Conservation (phyloP, 2,888 invertebrate species). For the Meiosimyza decipiens region DNA sequence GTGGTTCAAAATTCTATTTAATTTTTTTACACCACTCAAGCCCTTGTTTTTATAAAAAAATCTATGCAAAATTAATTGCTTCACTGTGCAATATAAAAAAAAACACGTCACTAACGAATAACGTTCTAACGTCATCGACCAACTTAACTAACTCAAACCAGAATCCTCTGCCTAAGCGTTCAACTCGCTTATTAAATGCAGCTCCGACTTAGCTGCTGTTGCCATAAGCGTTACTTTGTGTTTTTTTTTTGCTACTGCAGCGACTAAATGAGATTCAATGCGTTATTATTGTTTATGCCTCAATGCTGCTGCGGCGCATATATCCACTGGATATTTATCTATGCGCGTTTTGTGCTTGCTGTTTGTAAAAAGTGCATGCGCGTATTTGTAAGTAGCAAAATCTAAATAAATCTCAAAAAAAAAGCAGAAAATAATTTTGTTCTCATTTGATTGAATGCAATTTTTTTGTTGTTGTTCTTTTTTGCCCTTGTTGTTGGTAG, state of each 20-base stretch:
- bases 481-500: conserved; percentile 4
- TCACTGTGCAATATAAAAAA: too few relatives aligned
- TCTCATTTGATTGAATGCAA: conserved; percentile 17
- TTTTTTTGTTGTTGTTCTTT: not conserved
- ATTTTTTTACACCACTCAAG: too few relatives aligned
- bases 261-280: conserved; percentile 24
- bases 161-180: too few relatives aligned
- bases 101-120: too few relatives aligned
- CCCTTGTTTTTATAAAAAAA: too few relatives aligned
- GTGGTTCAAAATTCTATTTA: too few relatives aligned
- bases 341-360: conserved; percentile 20
- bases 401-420: not conserved
- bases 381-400: conserved; percentile 8
- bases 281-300: conserved; percentile 21
- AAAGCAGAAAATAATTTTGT: conserved; percentile 8
- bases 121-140: too few relatives aligned
- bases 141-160: too few relatives aligned
- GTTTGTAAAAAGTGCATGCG: conserved; percentile 4
- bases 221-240: not conserved
- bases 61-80: too few relatives aligned
- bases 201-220: too few relatives aligned
- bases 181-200: too few relatives aligned
- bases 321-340: conserved; percentile 4
- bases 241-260: not conserved
- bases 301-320: not conserved